Base-by-base conservation (phyloP, 1,140 invertebrate species). In the Penaeus japonicus region DNA sequence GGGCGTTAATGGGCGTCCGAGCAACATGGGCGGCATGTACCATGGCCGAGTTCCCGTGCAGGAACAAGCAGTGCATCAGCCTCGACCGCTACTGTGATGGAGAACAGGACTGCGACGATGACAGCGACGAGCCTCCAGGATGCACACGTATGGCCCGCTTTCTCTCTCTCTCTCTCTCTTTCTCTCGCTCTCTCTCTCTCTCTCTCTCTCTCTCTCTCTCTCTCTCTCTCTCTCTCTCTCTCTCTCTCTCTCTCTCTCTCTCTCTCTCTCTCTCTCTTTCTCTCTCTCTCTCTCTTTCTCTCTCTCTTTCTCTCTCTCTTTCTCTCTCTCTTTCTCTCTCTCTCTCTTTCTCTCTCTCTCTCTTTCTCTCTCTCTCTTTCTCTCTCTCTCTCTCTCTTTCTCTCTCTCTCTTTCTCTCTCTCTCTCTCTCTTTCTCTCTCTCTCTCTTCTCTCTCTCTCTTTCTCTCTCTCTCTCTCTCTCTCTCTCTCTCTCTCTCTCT, bases 61-160 rank as follows among this genome's bases (percentile, higher is more conserved):
- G 82, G 12, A 91, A 88, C 47, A 85, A 89, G 39, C 87, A 89
- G 79, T 91, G 90, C 35, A 84, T 91, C 47, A 57, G 87, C 24
- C 84, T 90, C 39, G 85, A 90, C 84, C 62, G 86, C 2, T 91
- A 91, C 88, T 90, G 90, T 80, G 87, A 91, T 59, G 90, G 90
- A 1, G 65, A 84, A 4, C 73, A 83, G 18, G 87, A 91, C 82
- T 91, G 90, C 65, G 82, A 82, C 20, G 90, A 91, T 62, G 84
- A 88, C 5, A 91, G 89, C 24, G 90, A 91, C 73, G 90, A 91
- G 27, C 84, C 89, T 4, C 78, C 88, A 15, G 89, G 87, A 32
- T 91, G 90, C 57, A 88, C 89, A 1, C 89, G 77, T 39, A 79
- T n/a, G 77, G 54, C 27, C 17, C 35, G 35, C 18, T 78, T 10